phyloP scores from a whole-genome alignment of 2,888 invertebrate genomes.

The Drymonia ruficornis region DNA sequence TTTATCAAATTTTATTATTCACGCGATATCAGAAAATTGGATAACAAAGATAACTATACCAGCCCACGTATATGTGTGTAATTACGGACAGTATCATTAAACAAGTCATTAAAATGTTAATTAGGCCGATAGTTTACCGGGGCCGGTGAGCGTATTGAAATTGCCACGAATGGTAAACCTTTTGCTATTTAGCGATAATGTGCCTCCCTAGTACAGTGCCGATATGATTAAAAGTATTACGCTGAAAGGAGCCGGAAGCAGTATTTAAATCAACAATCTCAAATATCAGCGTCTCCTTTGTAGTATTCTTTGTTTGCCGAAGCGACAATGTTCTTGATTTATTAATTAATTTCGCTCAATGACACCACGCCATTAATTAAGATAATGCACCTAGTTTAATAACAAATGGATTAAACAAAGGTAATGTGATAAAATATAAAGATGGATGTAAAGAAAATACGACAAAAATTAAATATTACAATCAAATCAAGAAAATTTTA shows the following conservation, averaged over 20 bases:
- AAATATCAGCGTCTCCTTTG: no score
- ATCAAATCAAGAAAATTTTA: no score
- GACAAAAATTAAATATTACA: no score
- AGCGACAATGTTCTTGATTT: no score
- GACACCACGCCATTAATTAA: no score
- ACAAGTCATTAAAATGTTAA: constrained; percentile 53
- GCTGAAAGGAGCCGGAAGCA: neutral
- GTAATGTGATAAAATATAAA: no score
- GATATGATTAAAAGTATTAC: neutral
- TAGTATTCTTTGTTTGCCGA: no score
- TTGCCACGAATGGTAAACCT: constrained; percentile 31
- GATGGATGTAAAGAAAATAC: no score
- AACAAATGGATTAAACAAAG: no score
- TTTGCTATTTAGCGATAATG: constrained; percentile 28
- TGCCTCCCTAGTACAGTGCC: neutral
- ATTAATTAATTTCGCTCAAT: no score
- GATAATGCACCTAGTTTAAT: no score
- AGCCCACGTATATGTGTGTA: constrained; percentile 20
- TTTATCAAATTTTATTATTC: neutral
- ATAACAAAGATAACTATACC: constrained; percentile 19
- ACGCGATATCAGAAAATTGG: constrained; percentile 14
- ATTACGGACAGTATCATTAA: constrained; percentile 46
- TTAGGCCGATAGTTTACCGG: constrained; percentile 41
- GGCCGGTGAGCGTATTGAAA: constrained; percentile 35
- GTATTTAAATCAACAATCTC: neutral